phyloP scores from a whole-genome alignment of 2,797 vertebrate genomes.

The Girardinus metallicus region DNA sequence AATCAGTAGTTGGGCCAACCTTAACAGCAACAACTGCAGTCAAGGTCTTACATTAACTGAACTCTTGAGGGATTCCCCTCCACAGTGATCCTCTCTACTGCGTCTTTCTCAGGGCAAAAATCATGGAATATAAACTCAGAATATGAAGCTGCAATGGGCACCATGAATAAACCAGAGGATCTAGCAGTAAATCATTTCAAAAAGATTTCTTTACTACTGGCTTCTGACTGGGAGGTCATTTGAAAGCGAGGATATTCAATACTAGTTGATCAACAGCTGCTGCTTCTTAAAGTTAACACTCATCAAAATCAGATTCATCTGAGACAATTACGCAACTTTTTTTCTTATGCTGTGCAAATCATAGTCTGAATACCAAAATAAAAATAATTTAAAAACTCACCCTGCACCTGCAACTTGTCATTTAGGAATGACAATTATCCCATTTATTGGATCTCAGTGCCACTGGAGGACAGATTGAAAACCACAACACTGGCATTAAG shows the following conservation, averaged over 20 bases:
- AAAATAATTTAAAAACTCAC: conserved; percentile 71
- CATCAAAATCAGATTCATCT: conserved; percentile 19
- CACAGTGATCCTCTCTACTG: no score
- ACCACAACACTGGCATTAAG: conserved; percentile 72
- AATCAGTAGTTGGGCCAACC: no score
- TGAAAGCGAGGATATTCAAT: not conserved
- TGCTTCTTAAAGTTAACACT: conserved; percentile 12
- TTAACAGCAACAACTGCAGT: no score
- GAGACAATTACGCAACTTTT: conserved; percentile 40
- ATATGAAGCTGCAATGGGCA: not conserved
- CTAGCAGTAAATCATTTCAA: not conserved
- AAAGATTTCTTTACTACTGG: not conserved
- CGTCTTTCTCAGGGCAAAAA: not conserved
- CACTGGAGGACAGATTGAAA: conserved; percentile 72
- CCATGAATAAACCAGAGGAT: not conserved
- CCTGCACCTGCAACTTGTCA: conserved; percentile 79
- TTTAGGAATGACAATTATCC: conserved; percentile 68
- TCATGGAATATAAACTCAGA: not conserved
- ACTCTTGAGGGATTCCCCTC: no score
- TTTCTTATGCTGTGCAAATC: conserved; percentile 51
- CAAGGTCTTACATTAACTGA: no score
- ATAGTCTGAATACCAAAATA: conserved; percentile 60
- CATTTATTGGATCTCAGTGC: conserved; percentile 81
- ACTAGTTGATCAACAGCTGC: not conserved
- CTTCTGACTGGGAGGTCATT: not conserved